Percentiles rank a stretch among this genome's conserved stretches.
Evolutionary conservation across 1,140 invertebrate species (phyloP).

Genomic region (Lethrus apterus): DNA sequence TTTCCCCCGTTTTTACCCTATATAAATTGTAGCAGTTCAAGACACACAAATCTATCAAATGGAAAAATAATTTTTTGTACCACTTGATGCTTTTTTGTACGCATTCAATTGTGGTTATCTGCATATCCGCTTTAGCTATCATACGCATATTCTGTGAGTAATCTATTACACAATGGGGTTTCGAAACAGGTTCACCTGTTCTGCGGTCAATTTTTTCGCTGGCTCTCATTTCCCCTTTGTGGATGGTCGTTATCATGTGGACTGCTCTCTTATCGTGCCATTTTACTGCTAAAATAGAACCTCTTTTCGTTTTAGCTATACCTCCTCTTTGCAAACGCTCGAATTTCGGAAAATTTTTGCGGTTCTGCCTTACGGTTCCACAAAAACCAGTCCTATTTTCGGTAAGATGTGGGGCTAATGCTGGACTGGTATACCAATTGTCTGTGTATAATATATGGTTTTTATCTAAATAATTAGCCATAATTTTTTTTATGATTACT

Average conservation of each 20-base stretch:
- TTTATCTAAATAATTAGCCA: conserved; percentile 1
- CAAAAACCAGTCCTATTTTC: conserved; percentile 3
- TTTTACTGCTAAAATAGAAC: conserved; percentile 1
- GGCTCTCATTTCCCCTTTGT: neutral
- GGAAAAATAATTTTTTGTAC: conserved; percentile 2
- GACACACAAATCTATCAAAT: neutral
- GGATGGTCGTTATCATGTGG: neutral
- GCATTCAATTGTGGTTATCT: neutral
- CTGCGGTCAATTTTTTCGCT: neutral
- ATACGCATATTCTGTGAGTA: neutral
- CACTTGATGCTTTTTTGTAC: neutral
- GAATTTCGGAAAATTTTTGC: neutral
- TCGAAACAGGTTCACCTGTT: neutral
- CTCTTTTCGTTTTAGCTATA: neutral
- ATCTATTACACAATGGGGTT: neutral
- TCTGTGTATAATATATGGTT: too few species aligned
- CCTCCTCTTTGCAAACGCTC: neutral
- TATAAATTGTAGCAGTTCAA: neutral
- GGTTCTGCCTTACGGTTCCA: neutral
- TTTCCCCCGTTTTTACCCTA: neutral
- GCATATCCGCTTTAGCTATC: neutral
- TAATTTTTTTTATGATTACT: neutral
- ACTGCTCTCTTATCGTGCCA: neutral
- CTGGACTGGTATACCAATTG: too few species aligned
- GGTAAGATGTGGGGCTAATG: neutral